phyloP scores from a whole-genome alignment of 1,140 invertebrate species.

The Zophobas morio region DNA sequence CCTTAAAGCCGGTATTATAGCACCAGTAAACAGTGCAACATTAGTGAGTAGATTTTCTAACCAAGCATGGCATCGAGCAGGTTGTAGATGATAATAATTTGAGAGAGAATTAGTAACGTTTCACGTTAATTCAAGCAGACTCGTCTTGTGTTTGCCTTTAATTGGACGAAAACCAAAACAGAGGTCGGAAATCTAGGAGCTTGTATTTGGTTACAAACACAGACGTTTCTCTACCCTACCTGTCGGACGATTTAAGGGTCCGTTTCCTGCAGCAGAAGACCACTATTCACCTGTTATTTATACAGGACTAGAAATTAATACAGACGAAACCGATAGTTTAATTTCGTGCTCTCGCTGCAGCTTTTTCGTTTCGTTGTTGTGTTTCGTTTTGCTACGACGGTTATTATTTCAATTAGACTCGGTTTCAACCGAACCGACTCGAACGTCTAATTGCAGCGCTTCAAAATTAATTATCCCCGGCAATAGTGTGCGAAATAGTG shows the following conservation, averaged over 20 bases:
- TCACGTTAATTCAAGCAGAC: constrained; percentile 65
- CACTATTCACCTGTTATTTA: constrained; percentile 46
- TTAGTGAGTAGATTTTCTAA: constrained; percentile 43
- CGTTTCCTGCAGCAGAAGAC: constrained; percentile 27
- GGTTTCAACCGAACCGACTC: constrained; percentile 24
- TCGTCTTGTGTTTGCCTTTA: constrained; percentile 68
- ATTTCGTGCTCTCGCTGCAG: constrained; percentile 18
- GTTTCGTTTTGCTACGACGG: constrained; percentile 28
- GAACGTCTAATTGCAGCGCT: constrained; percentile 29
- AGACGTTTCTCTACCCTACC: constrained; percentile 49
- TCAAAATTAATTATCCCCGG: constrained; percentile 35
- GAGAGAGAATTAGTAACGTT: constrained; percentile 67
- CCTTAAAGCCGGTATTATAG: background rate
- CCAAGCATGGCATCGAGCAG: constrained; percentile 51
- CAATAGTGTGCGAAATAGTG: constrained; percentile 22
- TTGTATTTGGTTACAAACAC: constrained; percentile 64
- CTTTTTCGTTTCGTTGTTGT: constrained; percentile 14
- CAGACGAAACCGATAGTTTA: constrained; percentile 46
- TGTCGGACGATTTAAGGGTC: constrained; percentile 32
- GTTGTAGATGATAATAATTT: constrained; percentile 64
- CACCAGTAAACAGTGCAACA: constrained; percentile 21
- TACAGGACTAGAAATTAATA: constrained; percentile 47
- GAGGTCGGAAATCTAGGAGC: constrained; percentile 67
- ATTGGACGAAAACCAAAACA: constrained; percentile 69
- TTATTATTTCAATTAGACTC: constrained; percentile 41